A percentile compares a stretch with the other conserved stretches of the same genome.
Evolutionary conservation across 2,113 vertebrate genomes (phyloP).

Genomic region (Ginglymostoma cirratum): DNA sequence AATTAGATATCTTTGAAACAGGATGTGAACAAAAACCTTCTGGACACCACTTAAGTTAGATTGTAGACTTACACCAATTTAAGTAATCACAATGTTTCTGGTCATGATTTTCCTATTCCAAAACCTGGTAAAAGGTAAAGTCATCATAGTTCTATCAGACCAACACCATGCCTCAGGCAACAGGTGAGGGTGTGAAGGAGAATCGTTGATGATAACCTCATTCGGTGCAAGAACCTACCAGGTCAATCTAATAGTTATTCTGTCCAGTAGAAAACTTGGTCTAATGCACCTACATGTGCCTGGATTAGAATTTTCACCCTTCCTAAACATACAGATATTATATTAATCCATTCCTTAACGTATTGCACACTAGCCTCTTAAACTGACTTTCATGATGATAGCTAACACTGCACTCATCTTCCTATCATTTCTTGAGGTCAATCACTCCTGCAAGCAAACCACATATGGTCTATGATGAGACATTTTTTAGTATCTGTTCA

Average conservation of each 20-base stretch:
- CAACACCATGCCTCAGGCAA: too few species aligned
- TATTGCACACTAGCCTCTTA: not conserved
- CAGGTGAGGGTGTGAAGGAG: too few species aligned
- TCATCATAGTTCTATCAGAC: too few species aligned
- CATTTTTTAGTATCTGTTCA: not conserved
- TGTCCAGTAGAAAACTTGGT: not conserved
- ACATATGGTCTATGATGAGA: not conserved
- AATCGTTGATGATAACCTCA: too few species aligned
- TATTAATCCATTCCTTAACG: not conserved
- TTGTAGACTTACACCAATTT: not conserved
- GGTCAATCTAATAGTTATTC: not conserved
- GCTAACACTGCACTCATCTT: not conserved
- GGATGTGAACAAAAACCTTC: not conserved
- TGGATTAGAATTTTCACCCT: not conserved
- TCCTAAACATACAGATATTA: not conserved
- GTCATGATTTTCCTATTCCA: not conserved
- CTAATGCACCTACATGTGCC: not conserved
- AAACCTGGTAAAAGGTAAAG: not conserved
- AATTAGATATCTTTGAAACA: not conserved
- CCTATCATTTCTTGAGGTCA: not conserved
- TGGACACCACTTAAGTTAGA: not conserved
- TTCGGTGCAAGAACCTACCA: not conserved
- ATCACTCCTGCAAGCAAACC: not conserved
- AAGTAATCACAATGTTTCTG: not conserved
- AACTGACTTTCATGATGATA: not conserved